Conservation (phyloP, 2,797 vertebrate species). For the Arremon brunneinucha region DNA sequence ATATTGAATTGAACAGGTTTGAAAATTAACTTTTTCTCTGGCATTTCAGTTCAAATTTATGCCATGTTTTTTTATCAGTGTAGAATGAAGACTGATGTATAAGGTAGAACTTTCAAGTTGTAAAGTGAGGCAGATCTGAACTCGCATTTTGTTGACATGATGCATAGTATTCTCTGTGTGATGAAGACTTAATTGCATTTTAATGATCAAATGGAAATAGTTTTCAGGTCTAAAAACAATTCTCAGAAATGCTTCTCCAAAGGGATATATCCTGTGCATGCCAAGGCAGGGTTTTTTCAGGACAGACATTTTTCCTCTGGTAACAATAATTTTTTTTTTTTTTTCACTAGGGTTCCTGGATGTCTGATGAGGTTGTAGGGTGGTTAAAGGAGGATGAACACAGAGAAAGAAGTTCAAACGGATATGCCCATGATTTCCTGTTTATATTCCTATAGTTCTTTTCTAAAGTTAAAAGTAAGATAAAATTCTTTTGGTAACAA, state of each 20-base stretch:
- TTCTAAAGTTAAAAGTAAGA: background rate
- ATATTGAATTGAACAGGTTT: background rate
- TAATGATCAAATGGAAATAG: background rate
- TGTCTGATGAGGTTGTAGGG: background rate
- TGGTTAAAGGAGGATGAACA: background rate
- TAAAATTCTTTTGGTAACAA: background rate
- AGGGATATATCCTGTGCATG: background rate
- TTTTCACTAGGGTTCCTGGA: background rate
- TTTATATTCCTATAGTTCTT: background rate
- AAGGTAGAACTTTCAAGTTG: background rate
- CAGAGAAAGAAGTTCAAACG: background rate
- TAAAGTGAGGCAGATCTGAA: background rate
- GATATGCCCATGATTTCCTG: background rate
- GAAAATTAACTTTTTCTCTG: background rate
- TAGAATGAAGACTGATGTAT: background rate
- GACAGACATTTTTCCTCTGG: background rate
- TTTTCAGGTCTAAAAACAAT: background rate
- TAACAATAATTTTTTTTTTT: background rate
- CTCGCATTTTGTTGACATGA: background rate
- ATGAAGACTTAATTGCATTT: background rate
- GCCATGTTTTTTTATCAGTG: background rate
- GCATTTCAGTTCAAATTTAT: background rate
- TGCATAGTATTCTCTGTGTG: background rate
- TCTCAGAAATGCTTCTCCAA: background rate
- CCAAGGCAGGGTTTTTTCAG: background rate